A percentile compares a stretch with the other conserved stretches of the same genome.
These are phyloP conservation scores for Cavia porcellus DNA, from an alignment of 2,113 vertebrate genomes.

Conservation along the genomic window DNA sequence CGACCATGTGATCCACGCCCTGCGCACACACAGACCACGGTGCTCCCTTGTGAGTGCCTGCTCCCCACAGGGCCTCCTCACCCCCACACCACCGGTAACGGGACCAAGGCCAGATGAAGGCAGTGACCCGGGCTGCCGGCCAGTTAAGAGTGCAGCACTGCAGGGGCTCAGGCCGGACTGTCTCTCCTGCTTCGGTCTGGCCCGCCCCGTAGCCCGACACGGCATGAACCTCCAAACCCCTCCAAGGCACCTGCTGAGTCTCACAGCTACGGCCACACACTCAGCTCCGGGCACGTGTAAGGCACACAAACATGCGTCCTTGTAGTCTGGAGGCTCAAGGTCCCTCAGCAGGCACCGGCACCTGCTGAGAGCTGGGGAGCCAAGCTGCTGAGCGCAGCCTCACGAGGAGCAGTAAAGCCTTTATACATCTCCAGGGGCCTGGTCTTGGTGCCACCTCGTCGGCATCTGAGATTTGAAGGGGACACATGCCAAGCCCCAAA, in stretches of 20 bases:
- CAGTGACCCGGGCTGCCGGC: background rate
- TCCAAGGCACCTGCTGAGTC: background rate
- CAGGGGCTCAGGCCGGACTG: fast-evolving
- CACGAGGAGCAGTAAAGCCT: background rate
- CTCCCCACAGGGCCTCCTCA: background rate
- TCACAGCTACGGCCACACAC: background rate
- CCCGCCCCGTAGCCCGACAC: background rate
- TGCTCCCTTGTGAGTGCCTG: background rate
- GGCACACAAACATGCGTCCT: background rate
- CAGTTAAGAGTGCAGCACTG: background rate
- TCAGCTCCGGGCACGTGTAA: background rate
- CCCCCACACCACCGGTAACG: background rate
- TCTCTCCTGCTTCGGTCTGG: background rate
- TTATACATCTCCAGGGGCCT: background rate
- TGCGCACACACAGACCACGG: background rate
- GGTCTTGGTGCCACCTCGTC: background rate
- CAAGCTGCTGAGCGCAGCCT: background rate
- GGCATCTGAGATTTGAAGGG: background rate
- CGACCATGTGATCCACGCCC: background rate
- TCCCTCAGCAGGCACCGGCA: background rate
- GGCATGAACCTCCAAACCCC: background rate
- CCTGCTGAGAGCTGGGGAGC: background rate
- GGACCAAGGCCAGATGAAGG: background rate
- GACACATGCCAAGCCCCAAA: background rate
- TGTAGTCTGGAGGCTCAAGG: no score